These are phyloP conservation scores for Nicator chloris DNA, from an alignment of 2,113 vertebrate genomes.

Conservation along the genomic window DNA sequence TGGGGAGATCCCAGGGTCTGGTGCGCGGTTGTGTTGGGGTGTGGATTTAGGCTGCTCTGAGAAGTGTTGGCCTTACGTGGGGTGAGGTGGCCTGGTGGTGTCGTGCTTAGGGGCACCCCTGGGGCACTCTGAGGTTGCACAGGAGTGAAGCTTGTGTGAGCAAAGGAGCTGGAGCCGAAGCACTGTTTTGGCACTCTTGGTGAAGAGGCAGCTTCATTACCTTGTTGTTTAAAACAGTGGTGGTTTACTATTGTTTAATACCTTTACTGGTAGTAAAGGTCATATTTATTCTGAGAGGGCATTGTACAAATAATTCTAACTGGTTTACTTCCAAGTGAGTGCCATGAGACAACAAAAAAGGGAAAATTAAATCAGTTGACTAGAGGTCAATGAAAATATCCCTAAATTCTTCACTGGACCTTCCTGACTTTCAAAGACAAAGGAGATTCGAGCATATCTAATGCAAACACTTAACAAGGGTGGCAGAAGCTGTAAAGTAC, in stretches of 20 bases:
- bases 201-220: not conserved
- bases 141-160: not conserved
- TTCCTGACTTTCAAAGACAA: not conserved
- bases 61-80: not conserved
- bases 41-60: not conserved
- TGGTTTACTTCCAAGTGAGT: not conserved
- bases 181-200: not conserved
- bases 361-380: not conserved
- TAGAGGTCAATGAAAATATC: not conserved
- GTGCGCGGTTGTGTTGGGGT: not conserved
- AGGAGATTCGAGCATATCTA: not conserved
- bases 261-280: not conserved
- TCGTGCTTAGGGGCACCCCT: accelerated
- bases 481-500: not conserved
- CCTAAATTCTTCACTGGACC: not conserved
- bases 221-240: not conserved
- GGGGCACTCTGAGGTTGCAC: accelerated
- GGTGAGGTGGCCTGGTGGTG: not conserved
- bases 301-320: not conserved
- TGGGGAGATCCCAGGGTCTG: not conserved
- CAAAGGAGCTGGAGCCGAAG: not conserved
- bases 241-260: too few relatives aligned
- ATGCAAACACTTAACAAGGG: not conserved
- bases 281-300: not conserved
- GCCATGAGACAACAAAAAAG: not conserved